Evolutionary conservation across 2,113 vertebrate genomes (phyloP), one percentile per base, ranked within the genome.

Genomic region (Phyllostomus hastatus): DNA sequence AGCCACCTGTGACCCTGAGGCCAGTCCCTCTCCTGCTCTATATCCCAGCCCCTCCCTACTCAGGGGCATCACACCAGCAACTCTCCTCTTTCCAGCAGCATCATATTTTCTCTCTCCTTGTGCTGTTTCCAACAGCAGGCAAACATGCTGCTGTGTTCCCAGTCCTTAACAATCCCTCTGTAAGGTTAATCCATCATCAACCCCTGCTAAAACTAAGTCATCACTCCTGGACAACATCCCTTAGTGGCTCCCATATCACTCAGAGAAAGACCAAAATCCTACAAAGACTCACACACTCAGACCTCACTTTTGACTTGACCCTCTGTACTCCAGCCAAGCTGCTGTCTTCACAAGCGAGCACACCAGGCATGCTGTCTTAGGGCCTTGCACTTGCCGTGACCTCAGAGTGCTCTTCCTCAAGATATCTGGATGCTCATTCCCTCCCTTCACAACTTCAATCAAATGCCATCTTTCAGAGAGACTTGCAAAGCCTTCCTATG

Each of bases 151-250:
- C 22, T 26, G 81, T 41, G 64, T 75, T 28, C 41, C 31, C 33
- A 14, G 48, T 57, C 14, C 48, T 89, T 82, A 48, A 82, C 85
- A 93, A 73, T 33, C 50, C 46, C 35, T 95, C 35, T 70, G 76
- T 70, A 22, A 20, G 19, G 48, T 78, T n/a, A 52, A 52, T n/a
- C 75, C 54, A 22, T 28, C 10, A 26, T 10, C 46, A 61, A 43
- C 50, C 22, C 24, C 33, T 38, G 9, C 69, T 35, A 84, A 83
- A 90, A 78, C 12, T 2, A 79, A 87, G 73, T 85, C 59, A 1
- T 83, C 61, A 10, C 31, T 78, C 64, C 33, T 41, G 43, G 26
- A 48, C 10, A 41, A 26, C 85, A 73, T 1, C 4, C 43, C 20
- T 31, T 19, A 15, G 57, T 15, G 38, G 69, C 43, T 67, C 4